Base-by-base conservation (phyloP, 2,797 vertebrate genomes). In the Gastrophryne carolinensis region DNA sequence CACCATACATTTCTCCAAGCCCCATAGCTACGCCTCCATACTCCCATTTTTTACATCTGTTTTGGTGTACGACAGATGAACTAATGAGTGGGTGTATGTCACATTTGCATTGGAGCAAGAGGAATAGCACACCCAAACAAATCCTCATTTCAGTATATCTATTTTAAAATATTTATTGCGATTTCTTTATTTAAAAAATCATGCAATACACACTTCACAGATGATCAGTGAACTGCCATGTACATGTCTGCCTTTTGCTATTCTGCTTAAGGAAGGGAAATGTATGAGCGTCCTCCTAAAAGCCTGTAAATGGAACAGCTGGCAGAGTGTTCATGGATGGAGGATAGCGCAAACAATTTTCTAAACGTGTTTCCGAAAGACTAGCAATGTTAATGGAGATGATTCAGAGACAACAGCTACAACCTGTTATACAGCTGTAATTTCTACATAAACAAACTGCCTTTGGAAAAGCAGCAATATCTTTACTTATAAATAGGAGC, bases 291-390 rank as follows among this genome's bases (percentile, higher is more conserved):
- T 47, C 44, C 21, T 54, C 3, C 9, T 58, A 58, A 49, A 34
- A n/a, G 13, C 29, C 7, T 58, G 54, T 27, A 30, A n/a, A 32
- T 27, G 27, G 26, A 30, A 58, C 54, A 58, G 54, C 54, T 58
- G 54, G 54, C 54, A 58, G 3, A 58, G n/a, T 58, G 29, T 34
- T 17, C n/a, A 58, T 9, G n/a, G 26, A 58, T 58, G 27, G 29
- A 58, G 34, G 24, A 57, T 57, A 17, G 54, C 32, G 54, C 54
- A 32, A 57, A 32, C 29, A 58, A 34, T 34, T 58, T 54, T 58
- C 54, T 26, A 32, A 58, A 58, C 29, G 29, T 32, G 54, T 29
- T 29, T 58, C 54, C n/a, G 19, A 27, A 27, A 58, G 54, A 29
- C 54, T 32, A 58, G 54, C 26, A 19, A 32, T 58, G 29, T 34